Conservation (phyloP, 2,797 vertebrate genomes). For the Diplodus sargus region DNA sequence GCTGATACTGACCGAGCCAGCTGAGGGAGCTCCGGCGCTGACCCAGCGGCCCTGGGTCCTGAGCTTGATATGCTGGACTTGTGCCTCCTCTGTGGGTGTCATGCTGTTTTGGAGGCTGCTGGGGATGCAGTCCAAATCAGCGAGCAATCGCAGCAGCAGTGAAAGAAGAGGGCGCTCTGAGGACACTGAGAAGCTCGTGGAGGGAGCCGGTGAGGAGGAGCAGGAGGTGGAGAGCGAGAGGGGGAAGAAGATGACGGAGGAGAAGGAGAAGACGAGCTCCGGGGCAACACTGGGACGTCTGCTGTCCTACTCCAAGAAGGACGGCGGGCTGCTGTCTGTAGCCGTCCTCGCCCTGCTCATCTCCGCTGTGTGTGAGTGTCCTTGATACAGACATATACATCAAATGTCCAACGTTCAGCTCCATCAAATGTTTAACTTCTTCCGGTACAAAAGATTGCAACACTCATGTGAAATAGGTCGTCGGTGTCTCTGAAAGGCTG, state of each 20-base stretch:
- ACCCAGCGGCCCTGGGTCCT: constrained; percentile 88
- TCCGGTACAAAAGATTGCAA: not conserved
- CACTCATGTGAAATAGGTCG: not conserved
- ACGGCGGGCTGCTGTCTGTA: constrained; percentile 84
- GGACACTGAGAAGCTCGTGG: constrained; percentile 78
- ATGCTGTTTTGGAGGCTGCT: constrained; percentile 88
- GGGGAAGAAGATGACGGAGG: not conserved
- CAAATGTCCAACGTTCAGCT: no score
- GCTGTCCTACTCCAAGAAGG: constrained; percentile 89
- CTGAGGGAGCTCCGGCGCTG: constrained; percentile 69
- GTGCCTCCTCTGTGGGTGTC: constrained; percentile 80
- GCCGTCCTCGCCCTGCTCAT: constrained; percentile 92
- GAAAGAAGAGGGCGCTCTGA: constrained; percentile 28
- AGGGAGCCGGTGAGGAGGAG: constrained; percentile 65
- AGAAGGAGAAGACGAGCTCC: constrained; percentile 75
- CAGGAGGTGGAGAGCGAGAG: constrained; percentile 43
- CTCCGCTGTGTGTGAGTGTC: constrained; percentile 90
- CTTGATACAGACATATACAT: no score
- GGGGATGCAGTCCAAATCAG: constrained; percentile 64
- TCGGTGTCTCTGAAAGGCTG: not conserved
- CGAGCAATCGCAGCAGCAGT: constrained; percentile 19
- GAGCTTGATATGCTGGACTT: constrained; percentile 92
- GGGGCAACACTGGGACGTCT: constrained; percentile 92
- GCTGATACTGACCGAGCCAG: constrained; percentile 90
- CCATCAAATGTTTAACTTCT: not conserved